Evolutionary conservation across 1,140 invertebrate genomes (phyloP).

Genomic region (Zophobas morio): DNA sequence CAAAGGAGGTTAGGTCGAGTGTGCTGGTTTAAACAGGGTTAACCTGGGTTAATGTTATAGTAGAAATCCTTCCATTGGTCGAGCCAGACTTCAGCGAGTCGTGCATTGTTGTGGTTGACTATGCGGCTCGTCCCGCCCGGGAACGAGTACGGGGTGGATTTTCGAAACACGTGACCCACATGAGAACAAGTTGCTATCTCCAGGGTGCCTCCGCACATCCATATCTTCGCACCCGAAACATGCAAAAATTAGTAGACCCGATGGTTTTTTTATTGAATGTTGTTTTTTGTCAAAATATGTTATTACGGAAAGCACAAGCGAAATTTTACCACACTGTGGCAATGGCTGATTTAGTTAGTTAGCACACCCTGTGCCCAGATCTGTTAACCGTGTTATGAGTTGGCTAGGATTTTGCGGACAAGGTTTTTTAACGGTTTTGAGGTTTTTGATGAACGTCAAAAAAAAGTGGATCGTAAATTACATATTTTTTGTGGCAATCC

Average conservation of each 20-base stretch:
- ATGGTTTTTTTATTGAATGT: background rate
- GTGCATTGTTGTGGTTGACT: conserved; percentile 98
- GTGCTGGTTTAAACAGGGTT: conserved; percentile 20
- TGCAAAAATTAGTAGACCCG: conserved; percentile 34
- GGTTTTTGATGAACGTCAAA: conserved; percentile 1
- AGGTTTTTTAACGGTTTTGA: background rate
- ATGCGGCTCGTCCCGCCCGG: conserved; percentile 98
- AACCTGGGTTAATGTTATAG: conserved; percentile 98
- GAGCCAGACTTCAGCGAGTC: conserved; percentile 97
- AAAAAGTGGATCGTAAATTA: background rate
- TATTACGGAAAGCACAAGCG: conserved; percentile 24
- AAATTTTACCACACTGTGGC: conserved; percentile 1
- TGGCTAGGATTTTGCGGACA: background rate
- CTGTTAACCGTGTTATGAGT: conserved; percentile 5
- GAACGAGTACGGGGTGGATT: conserved; percentile 99
- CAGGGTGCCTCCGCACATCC: conserved; percentile 97
- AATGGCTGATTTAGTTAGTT: conserved; percentile 23
- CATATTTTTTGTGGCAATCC: too few relatives aligned
- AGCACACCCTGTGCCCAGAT: conserved; percentile 45
- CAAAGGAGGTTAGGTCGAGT: conserved; percentile 10
- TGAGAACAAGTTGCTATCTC: conserved; percentile 98
- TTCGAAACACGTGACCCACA: conserved; percentile 98
- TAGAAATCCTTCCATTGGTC: conserved; percentile 99
- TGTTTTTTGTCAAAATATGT: conserved; percentile 3
- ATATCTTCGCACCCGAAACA: conserved; percentile 78